Percentiles rank a stretch among this genome's conserved stretches.
Conservation (phyloP, 2,888 invertebrate genomes). For the Mycalesis mineus region DNA sequence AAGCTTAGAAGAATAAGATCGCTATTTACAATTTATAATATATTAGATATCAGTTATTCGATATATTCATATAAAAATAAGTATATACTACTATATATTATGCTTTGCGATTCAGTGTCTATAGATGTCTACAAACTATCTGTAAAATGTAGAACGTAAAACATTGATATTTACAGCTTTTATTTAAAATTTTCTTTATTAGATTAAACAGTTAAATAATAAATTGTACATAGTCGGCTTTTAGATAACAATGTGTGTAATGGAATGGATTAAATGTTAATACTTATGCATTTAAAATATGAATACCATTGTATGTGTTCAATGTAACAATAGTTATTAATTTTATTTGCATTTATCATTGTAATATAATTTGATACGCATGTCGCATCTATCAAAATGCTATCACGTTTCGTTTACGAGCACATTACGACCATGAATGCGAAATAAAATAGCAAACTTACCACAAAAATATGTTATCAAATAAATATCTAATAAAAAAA, state of each 20-base stretch:
- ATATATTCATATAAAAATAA: background rate
- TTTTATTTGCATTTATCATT: too few species aligned
- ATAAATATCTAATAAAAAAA: too few species aligned
- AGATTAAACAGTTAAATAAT: too few species aligned
- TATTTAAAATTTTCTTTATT: too few species aligned
- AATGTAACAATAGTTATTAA: constrained; percentile 30
- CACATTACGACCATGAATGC: too few species aligned
- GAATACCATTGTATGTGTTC: constrained; percentile 65
- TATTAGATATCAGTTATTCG: background rate
- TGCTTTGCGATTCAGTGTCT: background rate
- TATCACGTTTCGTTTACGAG: too few species aligned
- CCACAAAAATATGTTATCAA: too few species aligned
- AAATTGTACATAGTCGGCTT: background rate
- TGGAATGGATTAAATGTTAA: too few species aligned
- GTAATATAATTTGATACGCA: too few species aligned
- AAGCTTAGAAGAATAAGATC: background rate
- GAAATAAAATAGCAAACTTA: too few species aligned
- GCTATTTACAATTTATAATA: background rate
- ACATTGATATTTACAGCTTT: too few species aligned
- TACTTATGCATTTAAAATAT: constrained; percentile 38
- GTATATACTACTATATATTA: background rate
- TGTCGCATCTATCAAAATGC: too few species aligned
- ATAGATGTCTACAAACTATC: background rate
- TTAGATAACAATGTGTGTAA: background rate
- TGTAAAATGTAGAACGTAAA: background rate